Evolutionary conservation across 2,797 vertebrate species (phyloP), one percentile per base, ranked within the genome.

Genomic region (Lutra lutra): DNA sequence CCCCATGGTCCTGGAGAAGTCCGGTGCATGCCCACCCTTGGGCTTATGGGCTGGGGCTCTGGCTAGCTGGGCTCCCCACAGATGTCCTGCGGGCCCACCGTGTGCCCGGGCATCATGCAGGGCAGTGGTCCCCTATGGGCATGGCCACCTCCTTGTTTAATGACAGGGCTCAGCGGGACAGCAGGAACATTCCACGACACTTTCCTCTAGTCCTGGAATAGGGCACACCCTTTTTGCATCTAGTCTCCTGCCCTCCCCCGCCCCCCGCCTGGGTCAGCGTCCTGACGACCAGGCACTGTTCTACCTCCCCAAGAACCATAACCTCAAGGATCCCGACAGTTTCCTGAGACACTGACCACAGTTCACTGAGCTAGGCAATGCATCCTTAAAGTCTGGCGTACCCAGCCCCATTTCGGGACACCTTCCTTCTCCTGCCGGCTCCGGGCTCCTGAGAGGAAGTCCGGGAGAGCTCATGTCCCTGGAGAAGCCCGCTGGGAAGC

Each of bases 151-250:
- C 78, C 54, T 27, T 0, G 58, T 90, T 88, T 73, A 77, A 88
- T 94, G 89, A 89, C 87, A 32, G 80, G 75, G 95, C 92, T 82
- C 92, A 75, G 87, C 58, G 1, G 85, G 90, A 54, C 73, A 32
- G 35, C 38, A 4, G 66, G 84, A 85, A 82, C 72, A 1, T 88
- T 96, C 9, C 43, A 96, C 10, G 89, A 90, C 92, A 84, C 78
- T 93, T 93, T 91, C 35, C 86, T 32, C n/a, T 25, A 10, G 43
- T 46, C 66, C 3, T 0, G 60, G 48, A n/a, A 2, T 5, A 18
- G 87, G 51, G 79, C 17, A 35, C 89, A 62, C 48, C 73, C 78
- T 86, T 94, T 87, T 66, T 14, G 1, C 3, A 3, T 51, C 79
- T 93, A 35, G 32, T 80, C 29, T 56, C 51, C 11, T 27, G n/a